Evolutionary conservation across 2,888 invertebrate genomes (phyloP).

Genomic region (Frankliniella fusca): DNA sequence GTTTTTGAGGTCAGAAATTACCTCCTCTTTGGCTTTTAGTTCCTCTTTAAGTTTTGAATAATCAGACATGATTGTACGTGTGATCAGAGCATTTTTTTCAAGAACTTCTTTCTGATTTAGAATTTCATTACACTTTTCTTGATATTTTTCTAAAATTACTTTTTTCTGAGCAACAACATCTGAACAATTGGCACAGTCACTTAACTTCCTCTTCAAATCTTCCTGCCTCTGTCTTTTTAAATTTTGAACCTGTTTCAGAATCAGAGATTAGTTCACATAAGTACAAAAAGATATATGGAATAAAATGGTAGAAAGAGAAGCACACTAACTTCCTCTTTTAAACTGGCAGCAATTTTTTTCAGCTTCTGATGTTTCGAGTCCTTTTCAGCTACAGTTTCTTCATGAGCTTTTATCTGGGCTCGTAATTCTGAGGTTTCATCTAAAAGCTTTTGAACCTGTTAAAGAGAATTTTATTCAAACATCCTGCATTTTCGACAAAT

Average conservation of each 20-base stretch:
- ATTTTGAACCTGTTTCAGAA: background rate
- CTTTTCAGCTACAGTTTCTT: background rate
- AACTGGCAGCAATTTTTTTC: background rate
- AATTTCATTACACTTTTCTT: background rate
- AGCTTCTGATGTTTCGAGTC: background rate
- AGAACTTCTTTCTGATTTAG: background rate
- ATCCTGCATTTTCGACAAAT: background rate
- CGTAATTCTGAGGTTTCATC: background rate
- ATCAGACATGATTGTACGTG: background rate
- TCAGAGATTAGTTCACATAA: background rate
- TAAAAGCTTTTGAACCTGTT: background rate
- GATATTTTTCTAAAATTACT: slow-evolving; percentile 17
- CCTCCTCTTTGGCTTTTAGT: background rate
- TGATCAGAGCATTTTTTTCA: background rate
- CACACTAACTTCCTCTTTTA: background rate
- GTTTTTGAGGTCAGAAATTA: background rate
- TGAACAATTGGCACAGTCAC: background rate
- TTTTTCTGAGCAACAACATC: background rate
- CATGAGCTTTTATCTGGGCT: background rate
- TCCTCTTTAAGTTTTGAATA: background rate
- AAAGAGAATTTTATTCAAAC: background rate
- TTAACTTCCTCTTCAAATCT: background rate
- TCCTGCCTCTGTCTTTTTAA: background rate
- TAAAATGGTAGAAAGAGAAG: too few species aligned
- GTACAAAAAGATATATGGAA: background rate